These are phyloP conservation scores for Laupala kohalensis DNA, from an alignment of 1,140 invertebrate genomes.

Conservation along the genomic window DNA sequence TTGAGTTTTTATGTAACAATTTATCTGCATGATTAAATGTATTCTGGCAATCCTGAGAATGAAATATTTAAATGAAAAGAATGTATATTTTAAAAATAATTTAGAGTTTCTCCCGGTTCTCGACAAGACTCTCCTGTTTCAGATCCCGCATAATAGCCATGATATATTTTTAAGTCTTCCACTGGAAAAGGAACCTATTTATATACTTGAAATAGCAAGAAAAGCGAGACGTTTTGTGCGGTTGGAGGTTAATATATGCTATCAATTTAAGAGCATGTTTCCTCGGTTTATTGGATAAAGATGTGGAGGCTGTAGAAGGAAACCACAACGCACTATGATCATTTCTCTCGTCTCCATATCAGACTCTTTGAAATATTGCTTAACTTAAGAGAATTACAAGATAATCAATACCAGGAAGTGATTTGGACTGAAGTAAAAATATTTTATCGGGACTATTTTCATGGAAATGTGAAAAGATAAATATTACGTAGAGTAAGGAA, in stretches of 20 bases:
- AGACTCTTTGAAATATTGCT: background rate
- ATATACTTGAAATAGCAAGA: no score
- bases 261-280: background rate
- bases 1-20: no score
- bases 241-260: background rate
- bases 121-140: no score
- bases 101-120: no score
- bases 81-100: no score
- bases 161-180: no score
- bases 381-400: background rate
- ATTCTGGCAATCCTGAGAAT: no score
- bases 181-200: no score
- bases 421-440: background rate
- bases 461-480: background rate
- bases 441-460: background rate
- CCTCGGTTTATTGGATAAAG: background rate
- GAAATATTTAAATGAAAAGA: no score
- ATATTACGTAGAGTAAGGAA: background rate
- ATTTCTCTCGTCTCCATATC: background rate
- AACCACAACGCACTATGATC: background rate
- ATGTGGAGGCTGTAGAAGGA: background rate
- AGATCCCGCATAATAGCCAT: no score
- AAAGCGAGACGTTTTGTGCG: background rate
- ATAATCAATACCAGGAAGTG: background rate
- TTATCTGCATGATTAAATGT: no score